phyloP scores from a whole-genome alignment of 1,140 invertebrate species.

The Drosophila triauraria region DNA sequence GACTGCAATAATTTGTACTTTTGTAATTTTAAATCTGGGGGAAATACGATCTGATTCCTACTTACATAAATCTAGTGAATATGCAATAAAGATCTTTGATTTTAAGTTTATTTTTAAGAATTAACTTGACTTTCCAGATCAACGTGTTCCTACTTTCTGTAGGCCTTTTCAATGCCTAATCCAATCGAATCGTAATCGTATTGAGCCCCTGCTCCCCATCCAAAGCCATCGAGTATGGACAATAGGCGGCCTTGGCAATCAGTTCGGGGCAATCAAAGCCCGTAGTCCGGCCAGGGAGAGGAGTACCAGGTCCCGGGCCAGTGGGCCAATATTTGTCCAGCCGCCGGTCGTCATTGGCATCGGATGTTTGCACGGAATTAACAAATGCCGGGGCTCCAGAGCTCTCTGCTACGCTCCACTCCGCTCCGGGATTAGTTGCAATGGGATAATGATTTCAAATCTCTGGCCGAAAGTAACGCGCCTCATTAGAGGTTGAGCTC shows the following conservation, averaged over 20 bases:
- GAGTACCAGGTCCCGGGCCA: background rate
- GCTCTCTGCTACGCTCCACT: background rate
- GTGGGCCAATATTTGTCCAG: slow-evolving; percentile 56
- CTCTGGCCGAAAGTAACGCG: slow-evolving; percentile 76
- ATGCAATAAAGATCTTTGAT: too few relatives aligned
- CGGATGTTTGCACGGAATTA: slow-evolving; percentile 75
- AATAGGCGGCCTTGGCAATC: slow-evolving; percentile 6
- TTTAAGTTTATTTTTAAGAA: too few relatives aligned
- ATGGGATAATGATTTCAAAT: slow-evolving; percentile 83
- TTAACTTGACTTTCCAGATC: background rate
- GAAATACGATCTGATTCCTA: too few relatives aligned
- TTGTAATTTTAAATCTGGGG: too few relatives aligned
- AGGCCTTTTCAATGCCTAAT: background rate
- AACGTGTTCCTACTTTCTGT: background rate
- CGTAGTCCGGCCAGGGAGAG: background rate
- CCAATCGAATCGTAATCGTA: background rate
- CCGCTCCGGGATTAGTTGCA: slow-evolving; percentile 62
- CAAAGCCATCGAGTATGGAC: background rate
- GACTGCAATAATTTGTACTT: too few relatives aligned
- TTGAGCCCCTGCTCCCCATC: background rate
- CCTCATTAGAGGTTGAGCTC: slow-evolving; percentile 78
- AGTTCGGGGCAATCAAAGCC: slow-evolving; percentile 10
- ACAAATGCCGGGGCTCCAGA: slow-evolving; percentile 45
- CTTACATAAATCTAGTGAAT: too few relatives aligned
- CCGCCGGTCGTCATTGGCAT: slow-evolving; percentile 23